Base-by-base conservation (phyloP, 2,113 vertebrate genomes). In the Serinus canaria region DNA sequence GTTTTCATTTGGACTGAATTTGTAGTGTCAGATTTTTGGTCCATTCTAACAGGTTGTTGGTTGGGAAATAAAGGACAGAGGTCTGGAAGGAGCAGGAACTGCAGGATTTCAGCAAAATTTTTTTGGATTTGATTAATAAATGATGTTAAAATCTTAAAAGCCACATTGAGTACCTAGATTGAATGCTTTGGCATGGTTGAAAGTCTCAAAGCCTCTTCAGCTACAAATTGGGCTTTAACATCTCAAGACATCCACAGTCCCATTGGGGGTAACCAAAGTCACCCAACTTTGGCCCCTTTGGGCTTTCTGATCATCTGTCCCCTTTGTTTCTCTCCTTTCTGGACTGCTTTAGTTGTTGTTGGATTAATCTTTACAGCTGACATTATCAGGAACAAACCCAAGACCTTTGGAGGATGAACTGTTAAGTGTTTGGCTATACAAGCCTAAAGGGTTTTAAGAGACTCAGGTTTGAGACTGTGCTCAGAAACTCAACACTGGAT, bases 211-310 rank as follows among this genome's bases (percentile, higher is more conserved):
- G 28, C 4, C 81, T 58, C 17, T 67, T 46, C 47, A 79, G 35
- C 21, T 75, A 50, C 19, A 64, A 53, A 21, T 1, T 60, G 6
- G 21, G 47, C 39, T 89, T 53, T 70, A 78, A 47, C 8, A 76
- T 64, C 19, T 11, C 24, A 27, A 72, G 25, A 27, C 6, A 82
- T 16, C 21, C 30, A 39, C 47, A 59, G 19, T 59, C 30, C 20
- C 30, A 28, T 3, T 46, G 23, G 0, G 6, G 2, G 2, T 67
- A 39, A 24, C 62, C 44, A 80, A n/a, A 79, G 27, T 3, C 14
- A 56, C 30, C 2, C 30, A 85, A 30, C 12, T 39, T 13, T 31
- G 39, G 15, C 10, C 8, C 3, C 22, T 72, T 50, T 3, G 2
- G 49, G 5, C 12, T 79, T 88, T 92, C 53, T 86, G n/a, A 60